Evolutionary conservation across 2,888 invertebrate species (phyloP).

Genomic region (Sinhomidia bicolor): DNA sequence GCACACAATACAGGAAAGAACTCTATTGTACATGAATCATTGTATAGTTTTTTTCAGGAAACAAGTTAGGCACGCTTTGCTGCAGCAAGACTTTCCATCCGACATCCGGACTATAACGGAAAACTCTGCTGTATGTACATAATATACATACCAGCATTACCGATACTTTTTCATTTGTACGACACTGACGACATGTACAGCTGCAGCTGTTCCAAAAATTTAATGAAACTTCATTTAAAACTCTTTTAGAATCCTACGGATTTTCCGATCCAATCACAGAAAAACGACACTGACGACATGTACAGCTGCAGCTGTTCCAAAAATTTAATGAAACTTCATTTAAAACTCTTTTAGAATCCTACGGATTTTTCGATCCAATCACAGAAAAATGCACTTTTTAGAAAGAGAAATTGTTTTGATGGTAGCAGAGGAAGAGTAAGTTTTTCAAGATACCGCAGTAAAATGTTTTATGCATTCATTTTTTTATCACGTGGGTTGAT

Average conservation of each 20-base stretch:
- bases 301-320: conserved; percentile 41
- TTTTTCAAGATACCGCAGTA: neutral
- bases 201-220: conserved; percentile 47
- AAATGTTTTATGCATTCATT: neutral
- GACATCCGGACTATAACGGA: conserved; percentile 1
- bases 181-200: neutral
- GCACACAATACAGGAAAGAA: neutral
- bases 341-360: conserved; percentile 13
- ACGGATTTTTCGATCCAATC: conserved; percentile 17
- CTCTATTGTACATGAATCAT: too few species aligned
- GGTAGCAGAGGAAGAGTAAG: too few species aligned
- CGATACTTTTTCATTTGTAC: neutral
- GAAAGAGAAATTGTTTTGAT: too few species aligned
- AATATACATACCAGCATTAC: neutral
- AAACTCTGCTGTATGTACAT: too few species aligned
- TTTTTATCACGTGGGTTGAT: neutral
- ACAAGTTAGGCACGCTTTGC: neutral
- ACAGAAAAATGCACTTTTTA: neutral
- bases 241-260: conserved; percentile 18
- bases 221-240: conserved; percentile 6
- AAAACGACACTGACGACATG: neutral
- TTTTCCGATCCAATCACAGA: conserved; percentile 3
- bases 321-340: conserved; percentile 21
- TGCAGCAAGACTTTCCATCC: neutral
- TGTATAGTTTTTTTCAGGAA: neutral